Conservation (phyloP, 2,888 invertebrate genomes). For the Epistrophella euchroma region DNA sequence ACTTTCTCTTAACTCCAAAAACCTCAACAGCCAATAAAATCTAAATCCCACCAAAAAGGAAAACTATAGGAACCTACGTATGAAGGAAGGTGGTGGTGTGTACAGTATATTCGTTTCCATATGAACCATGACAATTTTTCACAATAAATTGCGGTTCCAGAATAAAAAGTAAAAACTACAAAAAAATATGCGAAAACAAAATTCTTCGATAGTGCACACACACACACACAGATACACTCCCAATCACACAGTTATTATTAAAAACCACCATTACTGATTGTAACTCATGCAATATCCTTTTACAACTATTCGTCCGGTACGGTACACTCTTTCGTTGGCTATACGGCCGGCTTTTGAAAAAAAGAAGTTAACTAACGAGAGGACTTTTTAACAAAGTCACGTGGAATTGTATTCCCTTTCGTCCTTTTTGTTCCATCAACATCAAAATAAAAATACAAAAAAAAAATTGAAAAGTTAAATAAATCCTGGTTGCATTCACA, state of each 20-base stretch:
- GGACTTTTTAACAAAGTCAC: conserved; percentile 49
- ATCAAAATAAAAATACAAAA: neutral
- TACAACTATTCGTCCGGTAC: conserved; percentile 57
- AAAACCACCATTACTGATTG: conserved; percentile 43
- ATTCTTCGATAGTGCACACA: conserved; percentile 46
- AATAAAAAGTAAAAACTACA: neutral
- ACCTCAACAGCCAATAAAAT: conserved; percentile 60
- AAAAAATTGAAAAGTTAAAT: conserved; percentile 17
- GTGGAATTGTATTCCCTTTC: conserved; percentile 21
- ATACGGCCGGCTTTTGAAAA: neutral
- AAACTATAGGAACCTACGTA: neutral
- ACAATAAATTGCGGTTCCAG: conserved; percentile 44
- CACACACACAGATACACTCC: conserved; percentile 5
- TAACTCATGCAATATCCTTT: conserved; percentile 58
- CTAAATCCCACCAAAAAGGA: conserved; percentile 35
- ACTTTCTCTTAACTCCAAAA: conserved; percentile 27
- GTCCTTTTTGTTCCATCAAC: neutral
- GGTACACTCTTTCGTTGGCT: conserved; percentile 8
- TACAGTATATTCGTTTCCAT: conserved; percentile 39
- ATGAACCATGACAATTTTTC: conserved; percentile 65
- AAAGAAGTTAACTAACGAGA: conserved; percentile 64
- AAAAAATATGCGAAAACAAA: neutral
- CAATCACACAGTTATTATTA: conserved; percentile 41
- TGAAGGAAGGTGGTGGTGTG: neutral
- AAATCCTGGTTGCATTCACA: conserved; percentile 36